Evolutionary conservation across 1,140 invertebrate species (phyloP).

Genomic region (Holcopasites calliopsidis): DNA sequence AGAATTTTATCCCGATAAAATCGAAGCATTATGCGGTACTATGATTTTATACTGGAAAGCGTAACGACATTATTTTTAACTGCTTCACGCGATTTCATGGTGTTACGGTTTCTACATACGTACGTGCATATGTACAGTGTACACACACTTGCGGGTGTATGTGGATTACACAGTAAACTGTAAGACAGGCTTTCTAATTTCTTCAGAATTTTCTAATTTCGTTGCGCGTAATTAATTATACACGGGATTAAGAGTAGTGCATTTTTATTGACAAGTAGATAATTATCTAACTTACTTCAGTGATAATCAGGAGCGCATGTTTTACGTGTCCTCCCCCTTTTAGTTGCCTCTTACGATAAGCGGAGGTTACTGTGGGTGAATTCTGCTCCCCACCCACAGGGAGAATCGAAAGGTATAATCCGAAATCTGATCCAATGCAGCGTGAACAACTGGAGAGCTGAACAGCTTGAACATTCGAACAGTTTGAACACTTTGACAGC

Average conservation of each 20-base stretch:
- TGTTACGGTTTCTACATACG: neutral
- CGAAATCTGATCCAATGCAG: no score
- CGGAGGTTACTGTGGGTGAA: no score
- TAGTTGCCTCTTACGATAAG: no score
- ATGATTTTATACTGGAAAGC: conserved; percentile 35
- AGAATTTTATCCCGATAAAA: conserved; percentile 28
- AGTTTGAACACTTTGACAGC: no score
- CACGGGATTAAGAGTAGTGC: no score
- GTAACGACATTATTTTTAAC: conserved; percentile 37
- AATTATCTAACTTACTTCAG: neutral
- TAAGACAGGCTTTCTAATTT: conserved; percentile 1
- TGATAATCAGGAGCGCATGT: no score
- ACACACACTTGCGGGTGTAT: neutral
- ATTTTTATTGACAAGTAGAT: neutral
- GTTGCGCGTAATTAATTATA: neutral
- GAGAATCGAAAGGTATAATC: no score
- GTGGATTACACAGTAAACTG: neutral
- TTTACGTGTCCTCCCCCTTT: no score
- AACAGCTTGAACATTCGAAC: no score
- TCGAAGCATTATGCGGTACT: conserved; percentile 12
- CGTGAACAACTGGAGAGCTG: no score
- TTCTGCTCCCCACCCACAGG: no score
- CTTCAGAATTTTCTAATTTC: neutral
- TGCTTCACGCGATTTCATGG: conserved; percentile 26
- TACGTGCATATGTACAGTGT: neutral